These are phyloP conservation scores for Hydra vulgaris DNA, from an alignment of 30 jellyfish, hydroid and myxozoan genomes.

Conservation along the genomic window DNA sequence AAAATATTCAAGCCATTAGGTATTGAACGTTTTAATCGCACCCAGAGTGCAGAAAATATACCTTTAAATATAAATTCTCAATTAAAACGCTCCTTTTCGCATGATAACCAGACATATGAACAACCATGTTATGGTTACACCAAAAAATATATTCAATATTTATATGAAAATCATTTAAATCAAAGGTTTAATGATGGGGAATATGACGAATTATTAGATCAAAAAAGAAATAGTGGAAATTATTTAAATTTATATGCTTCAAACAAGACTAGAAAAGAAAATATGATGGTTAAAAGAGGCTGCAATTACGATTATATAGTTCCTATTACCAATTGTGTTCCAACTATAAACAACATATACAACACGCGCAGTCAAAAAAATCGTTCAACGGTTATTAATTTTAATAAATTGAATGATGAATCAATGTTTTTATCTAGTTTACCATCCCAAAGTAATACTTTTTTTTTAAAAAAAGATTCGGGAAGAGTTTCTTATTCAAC, in stretches of 20 bases:
- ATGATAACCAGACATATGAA: neutral
- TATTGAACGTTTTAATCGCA: neutral
- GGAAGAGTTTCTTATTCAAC: neutral
- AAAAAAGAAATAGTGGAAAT: no score
- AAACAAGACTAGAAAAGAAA: conserved; percentile 5
- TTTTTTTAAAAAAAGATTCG: neutral
- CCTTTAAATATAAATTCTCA: neutral
- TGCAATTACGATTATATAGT: conserved; percentile 26
- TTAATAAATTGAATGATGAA: neutral
- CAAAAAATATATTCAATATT: neutral
- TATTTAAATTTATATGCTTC: neutral
- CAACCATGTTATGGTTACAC: neutral
- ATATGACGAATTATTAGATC: no score
- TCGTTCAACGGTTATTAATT: neutral
- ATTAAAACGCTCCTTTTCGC: neutral
- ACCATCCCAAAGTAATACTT: neutral
- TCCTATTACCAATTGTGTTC: conserved; percentile 11
- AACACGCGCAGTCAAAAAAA: neutral
- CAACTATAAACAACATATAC: neutral
- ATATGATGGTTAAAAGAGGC: conserved; percentile 22
- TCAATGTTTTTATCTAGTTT: neutral
- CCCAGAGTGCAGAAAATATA: conserved; percentile 5
- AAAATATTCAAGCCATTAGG: neutral
- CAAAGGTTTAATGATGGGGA: neutral
- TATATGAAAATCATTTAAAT: neutral